Percentiles rank a stretch among this genome's conserved stretches.
phyloP scores from a whole-genome alignment of 2,113 vertebrate genomes.

The Melozone crissalis region DNA sequence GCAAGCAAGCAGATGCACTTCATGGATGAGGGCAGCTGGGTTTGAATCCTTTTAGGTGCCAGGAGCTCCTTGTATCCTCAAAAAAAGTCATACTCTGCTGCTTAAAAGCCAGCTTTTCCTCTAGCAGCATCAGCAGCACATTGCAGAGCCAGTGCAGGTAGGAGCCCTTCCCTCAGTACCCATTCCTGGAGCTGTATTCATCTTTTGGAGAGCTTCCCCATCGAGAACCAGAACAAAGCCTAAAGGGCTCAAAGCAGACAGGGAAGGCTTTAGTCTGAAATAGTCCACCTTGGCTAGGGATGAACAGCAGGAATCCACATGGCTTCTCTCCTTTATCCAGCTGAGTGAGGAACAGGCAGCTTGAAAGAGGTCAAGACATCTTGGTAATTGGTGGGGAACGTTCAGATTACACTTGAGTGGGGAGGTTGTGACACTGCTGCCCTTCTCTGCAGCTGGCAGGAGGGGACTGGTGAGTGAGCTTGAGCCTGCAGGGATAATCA shows the following conservation, averaged over 20 bases:
- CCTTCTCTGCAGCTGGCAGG: background rate
- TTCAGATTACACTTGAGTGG: background rate
- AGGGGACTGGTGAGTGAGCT: background rate
- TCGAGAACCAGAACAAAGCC: conserved; percentile 23
- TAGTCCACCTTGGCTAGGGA: background rate
- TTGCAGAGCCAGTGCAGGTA: background rate
- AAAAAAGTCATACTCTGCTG: background rate
- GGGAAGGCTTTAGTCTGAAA: conserved; percentile 29
- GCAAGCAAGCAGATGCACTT: background rate
- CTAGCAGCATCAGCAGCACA: background rate
- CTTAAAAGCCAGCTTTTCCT: background rate
- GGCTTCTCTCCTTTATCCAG: conserved; percentile 1
- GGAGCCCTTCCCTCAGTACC: background rate
- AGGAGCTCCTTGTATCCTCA: background rate
- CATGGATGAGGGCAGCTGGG: background rate
- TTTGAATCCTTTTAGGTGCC: background rate
- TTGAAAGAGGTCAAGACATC: conserved; percentile 40
- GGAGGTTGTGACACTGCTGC: background rate
- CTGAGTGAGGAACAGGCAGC: background rate
- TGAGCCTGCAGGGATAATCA: background rate
- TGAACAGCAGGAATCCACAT: background rate
- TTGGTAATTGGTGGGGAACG: conserved; percentile 7
- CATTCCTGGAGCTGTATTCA: conserved; percentile 1
- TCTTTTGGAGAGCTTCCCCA: conserved; percentile 1
- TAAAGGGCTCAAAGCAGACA: conserved; percentile 4